Conservation (phyloP, 30 jellyfish, hydroid and myxozoan genomes). For the Aurelia coerulea region DNA sequence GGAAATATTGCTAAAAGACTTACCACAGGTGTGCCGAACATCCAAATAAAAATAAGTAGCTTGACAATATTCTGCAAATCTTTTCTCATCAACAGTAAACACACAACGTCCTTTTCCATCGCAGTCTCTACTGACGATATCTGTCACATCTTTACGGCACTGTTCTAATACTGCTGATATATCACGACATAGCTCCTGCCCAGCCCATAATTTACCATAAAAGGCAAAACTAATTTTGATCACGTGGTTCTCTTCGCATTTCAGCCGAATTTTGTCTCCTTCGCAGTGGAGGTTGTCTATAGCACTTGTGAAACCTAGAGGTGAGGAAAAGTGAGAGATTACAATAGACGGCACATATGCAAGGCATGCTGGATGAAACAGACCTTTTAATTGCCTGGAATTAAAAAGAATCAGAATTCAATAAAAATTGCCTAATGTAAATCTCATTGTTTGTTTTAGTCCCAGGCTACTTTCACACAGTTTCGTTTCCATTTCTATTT, state of each 20-base stretch:
- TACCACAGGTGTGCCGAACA: conserved; percentile 80
- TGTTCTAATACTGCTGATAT: conserved; percentile 41
- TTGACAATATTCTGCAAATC: conserved; percentile 60
- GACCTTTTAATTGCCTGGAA: no score
- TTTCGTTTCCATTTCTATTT: no score
- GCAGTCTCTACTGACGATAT: conserved; percentile 57
- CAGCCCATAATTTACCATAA: conserved; percentile 83
- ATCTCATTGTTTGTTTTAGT: no score
- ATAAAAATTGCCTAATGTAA: no score
- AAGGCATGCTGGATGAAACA: no score
- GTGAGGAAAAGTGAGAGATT: neutral
- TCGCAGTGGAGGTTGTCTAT: conserved; percentile 72
- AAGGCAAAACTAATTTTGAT: conserved; percentile 71
- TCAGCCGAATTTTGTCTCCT: conserved; percentile 75
- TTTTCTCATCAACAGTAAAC: conserved; percentile 37
- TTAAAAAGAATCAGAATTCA: no score
- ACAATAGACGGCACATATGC: neutral
- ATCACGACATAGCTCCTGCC: conserved; percentile 76
- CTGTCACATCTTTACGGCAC: conserved; percentile 74
- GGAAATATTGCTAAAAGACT: neutral
- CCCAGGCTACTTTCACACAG: no score
- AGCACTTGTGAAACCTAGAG: conserved; percentile 36
- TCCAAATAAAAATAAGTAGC: conserved; percentile 72
- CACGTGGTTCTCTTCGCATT: conserved; percentile 56
- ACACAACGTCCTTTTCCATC: conserved; percentile 49